Base-by-base conservation (phyloP, 2,888 invertebrate species). In the Mechanitis messenoides region DNA sequence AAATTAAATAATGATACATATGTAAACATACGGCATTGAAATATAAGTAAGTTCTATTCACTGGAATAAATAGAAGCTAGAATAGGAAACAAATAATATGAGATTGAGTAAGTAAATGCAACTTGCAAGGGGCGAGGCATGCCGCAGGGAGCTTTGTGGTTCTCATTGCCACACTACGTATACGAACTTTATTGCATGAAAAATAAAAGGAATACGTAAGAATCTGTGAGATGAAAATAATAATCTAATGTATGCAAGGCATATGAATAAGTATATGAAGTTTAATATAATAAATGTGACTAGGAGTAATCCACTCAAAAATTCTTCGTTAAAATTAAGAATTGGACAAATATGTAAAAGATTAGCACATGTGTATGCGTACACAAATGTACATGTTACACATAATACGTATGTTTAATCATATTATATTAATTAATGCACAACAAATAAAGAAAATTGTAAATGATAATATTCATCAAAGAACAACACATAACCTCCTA, bases 51-150 rank as follows among this genome's bases (percentile, higher is more conserved):
- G 59, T 56, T 59, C 54, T 42, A 59, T 62, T 59, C 65, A 63
- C 66, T 58, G 67, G 58, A 61, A 60, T 60, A 56, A 60, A 63
- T 67, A 64, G 69, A 66, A 71, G 70, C 74, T 73, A 69, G 71
- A 71, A 68, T 58, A 60, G 59, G 46, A 62, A 56, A 46, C 60
- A 60, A 62, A 62, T 74, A 77, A 77, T 78, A 78, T 77, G 72
- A 71, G 72, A 68, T 70, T 70, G 71, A 72, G 71, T 76, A 74
- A 81, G 76, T 65, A 69, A 69, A 64, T 69, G 79, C 80, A 80
- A 81, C 81, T 80, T 77, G 72, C 73, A 73, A 73, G 76, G 74
- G 74, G 75, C 74, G 72, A 75, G 78, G 71, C 72, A 69, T 64
- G 71, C 70, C 71, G 68, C 69, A 68, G 72, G 74, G 71, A 67